These are phyloP conservation scores for Hippocampus mohnikei DNA, from an alignment of 2,113 vertebrate species.

Conservation along the genomic window DNA sequence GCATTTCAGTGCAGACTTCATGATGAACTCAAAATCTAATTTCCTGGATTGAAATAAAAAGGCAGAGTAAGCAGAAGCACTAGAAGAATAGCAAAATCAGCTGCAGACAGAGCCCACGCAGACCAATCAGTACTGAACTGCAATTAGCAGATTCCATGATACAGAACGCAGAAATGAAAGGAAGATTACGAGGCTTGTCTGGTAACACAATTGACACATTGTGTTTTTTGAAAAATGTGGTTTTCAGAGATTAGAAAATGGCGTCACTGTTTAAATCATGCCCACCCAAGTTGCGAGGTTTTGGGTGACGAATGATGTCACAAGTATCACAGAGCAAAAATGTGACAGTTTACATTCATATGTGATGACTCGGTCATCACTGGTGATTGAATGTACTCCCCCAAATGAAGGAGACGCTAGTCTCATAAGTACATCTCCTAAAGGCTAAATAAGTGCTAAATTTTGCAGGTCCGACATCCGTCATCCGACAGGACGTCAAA, in stretches of 20 bases:
- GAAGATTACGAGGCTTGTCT: neutral
- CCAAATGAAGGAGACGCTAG: slow-evolving; percentile 29
- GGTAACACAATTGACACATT: neutral
- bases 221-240: neutral
- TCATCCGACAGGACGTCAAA: too few relatives aligned
- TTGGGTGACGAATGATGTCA: neutral
- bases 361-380: slow-evolving; percentile 48
- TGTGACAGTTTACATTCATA: slow-evolving; percentile 19
- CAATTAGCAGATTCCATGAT: slow-evolving; percentile 2
- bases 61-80: neutral
- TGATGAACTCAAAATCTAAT: neutral
- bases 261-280: slow-evolving; percentile 1
- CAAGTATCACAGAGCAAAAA: slow-evolving; percentile 4
- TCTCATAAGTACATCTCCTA: slow-evolving; percentile 35
- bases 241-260: neutral
- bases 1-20: neutral
- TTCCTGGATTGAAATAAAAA: neutral
- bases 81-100: neutral
- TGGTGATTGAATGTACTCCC: slow-evolving; percentile 55
- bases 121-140: neutral
- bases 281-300: slow-evolving; percentile 10
- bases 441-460: neutral
- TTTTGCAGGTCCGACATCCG: too few relatives aligned
- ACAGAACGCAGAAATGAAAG: neutral
- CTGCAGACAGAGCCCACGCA: neutral